A percentile compares a stretch with the other conserved stretches of the same genome.
Conservation (phyloP, 2,888 invertebrate genomes). For the Folsomia manolachei region DNA sequence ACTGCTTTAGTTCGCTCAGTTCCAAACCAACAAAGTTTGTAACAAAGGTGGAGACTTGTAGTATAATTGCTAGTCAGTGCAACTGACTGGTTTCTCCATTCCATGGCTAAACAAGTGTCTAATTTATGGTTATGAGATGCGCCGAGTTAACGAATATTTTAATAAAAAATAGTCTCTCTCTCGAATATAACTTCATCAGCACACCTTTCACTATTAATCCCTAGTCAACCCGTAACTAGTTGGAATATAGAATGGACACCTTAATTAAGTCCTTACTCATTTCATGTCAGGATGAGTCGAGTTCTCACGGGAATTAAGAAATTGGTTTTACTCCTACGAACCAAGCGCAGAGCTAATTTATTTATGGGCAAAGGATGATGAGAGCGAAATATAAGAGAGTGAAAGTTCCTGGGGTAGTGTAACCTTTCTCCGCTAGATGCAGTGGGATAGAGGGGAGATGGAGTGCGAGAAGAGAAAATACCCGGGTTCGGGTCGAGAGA, state of each 20-base stretch:
- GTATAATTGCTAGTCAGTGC: neutral
- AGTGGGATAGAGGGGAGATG: too few relatives aligned
- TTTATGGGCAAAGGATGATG: too few relatives aligned
- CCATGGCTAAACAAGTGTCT: constrained; percentile 9
- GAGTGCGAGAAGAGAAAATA: too few relatives aligned
- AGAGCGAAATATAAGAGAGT: neutral
- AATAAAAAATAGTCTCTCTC: constrained; percentile 11
- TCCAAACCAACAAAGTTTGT: too few relatives aligned
- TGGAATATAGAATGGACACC: too few relatives aligned
- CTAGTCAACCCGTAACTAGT: neutral
- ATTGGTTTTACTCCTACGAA: too few relatives aligned
- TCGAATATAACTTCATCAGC: neutral
- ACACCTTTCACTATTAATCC: neutral
- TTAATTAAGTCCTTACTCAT: neutral
- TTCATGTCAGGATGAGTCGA: neutral
- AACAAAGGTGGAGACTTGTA: too few relatives aligned
- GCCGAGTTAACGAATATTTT: constrained; percentile 6
- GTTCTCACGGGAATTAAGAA: neutral
- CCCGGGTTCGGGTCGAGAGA: neutral
- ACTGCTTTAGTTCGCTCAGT: too few relatives aligned
- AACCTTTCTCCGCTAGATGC: neutral
- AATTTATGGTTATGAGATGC: constrained; percentile 17
- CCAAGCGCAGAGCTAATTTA: too few relatives aligned
- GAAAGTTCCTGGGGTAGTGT: neutral
- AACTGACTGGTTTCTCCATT: neutral